Percentiles rank a stretch among this genome's conserved stretches.
Conservation (phyloP, 2,888 invertebrate species). For the Volucella bombylans region DNA sequence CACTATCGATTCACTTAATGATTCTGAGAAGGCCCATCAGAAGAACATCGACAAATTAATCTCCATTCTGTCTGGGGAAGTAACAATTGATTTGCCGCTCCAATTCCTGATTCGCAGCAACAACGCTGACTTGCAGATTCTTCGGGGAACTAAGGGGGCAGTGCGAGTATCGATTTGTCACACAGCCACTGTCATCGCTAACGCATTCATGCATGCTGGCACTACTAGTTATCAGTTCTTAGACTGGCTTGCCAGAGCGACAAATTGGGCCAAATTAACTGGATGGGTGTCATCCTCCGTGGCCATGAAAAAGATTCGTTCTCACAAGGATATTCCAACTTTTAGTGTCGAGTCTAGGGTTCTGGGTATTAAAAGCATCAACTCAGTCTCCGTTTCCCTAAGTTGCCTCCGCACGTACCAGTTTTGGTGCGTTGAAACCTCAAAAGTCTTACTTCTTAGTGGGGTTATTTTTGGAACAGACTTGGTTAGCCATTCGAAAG, state of each 20-base stretch:
- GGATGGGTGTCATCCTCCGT: slow-evolving; percentile 97
- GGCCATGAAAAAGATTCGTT: slow-evolving; percentile 99
- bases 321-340: too few species aligned
- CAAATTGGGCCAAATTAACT: slow-evolving; percentile 99
- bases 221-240: slow-evolving; percentile 99
- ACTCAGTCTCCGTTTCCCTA: too few species aligned
- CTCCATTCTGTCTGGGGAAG: slow-evolving; percentile 96
- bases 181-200: slow-evolving; percentile 99
- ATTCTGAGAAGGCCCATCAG: slow-evolving; percentile 93
- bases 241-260: slow-evolving; percentile 98
- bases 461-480: too few species aligned
- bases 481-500: too few species aligned
- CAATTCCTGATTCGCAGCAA: slow-evolving; percentile 99
- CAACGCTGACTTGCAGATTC: slow-evolving; percentile 94
- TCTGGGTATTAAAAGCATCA: too few species aligned
- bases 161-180: slow-evolving; percentile 99
- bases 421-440: too few species aligned
- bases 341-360: too few species aligned
- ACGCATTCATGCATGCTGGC: slow-evolving; percentile 99
- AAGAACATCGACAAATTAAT: slow-evolving; percentile 93
- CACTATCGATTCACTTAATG: slow-evolving; percentile 86
- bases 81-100: slow-evolving; percentile 97
- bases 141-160: slow-evolving; percentile 91
- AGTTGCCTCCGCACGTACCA: too few species aligned
- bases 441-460: too few species aligned